phyloP scores from a whole-genome alignment of 2,113 vertebrate species.

The Colaptes auratus region DNA sequence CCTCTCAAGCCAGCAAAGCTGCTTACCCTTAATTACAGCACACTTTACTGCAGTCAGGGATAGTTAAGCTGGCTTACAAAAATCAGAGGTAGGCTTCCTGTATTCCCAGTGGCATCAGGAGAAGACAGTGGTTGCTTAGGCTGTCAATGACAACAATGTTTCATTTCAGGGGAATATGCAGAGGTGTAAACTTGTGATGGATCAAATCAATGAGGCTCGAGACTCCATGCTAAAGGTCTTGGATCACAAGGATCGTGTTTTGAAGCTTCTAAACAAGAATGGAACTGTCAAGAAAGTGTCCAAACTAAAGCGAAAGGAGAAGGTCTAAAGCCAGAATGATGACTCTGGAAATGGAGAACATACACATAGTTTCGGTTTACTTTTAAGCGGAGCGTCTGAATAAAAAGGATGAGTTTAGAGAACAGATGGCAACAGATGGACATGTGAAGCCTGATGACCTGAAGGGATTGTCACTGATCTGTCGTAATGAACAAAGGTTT shows the following conservation, averaged over 20 bases:
- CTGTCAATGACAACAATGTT: not conserved
- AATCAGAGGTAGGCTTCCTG: not conserved
- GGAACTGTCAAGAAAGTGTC: constrained; percentile 94
- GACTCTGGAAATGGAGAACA: constrained; percentile 61
- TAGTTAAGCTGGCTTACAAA: not conserved
- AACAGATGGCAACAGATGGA: constrained; percentile 52
- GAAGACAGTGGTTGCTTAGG: not conserved
- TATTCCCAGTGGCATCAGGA: not conserved
- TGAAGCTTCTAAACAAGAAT: constrained; percentile 98
- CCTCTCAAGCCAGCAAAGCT: not conserved
- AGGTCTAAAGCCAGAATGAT: constrained; percentile 77
- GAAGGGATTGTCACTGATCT: constrained; percentile 36
- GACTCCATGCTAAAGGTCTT: constrained; percentile 99
- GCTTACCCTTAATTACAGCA: not conserved
- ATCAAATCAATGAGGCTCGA: constrained; percentile 97
- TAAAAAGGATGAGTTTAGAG: constrained; percentile 71
- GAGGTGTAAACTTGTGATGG: constrained; percentile 99
- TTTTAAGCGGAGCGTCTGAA: constrained; percentile 68
- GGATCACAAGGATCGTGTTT: constrained; percentile 96
- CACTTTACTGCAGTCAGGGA: not conserved
- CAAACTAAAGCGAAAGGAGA: constrained; percentile 96
- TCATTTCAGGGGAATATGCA: constrained; percentile 95
- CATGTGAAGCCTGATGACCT: constrained; percentile 30
- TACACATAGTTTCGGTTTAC: constrained; percentile 71
- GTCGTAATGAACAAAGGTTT: constrained; percentile 50